Base-by-base conservation (phyloP, 2,797 vertebrate species). In the Syngnathus rostellatus region DNA sequence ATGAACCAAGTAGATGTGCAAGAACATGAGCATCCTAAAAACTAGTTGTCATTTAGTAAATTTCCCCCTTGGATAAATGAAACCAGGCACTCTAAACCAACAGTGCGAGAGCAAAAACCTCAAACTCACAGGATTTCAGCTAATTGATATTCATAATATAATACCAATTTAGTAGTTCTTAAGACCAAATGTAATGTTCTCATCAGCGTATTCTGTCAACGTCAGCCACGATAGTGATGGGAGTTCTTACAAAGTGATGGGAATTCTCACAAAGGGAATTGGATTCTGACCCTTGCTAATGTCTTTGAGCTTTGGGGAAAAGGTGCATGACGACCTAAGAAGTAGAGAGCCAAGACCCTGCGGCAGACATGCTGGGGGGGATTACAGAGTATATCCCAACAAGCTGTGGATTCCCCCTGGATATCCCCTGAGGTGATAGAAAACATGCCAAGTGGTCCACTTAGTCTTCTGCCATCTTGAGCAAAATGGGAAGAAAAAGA, bases 361-460 rank as follows among this genome's bases (percentile, higher is more conserved):
- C 19, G 65, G 72, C 66, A 64, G 57, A 70, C 68, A 63, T 63
- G 59, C 76, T 74, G 66, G 51, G 66, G 55, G 61, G 70, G 73
- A 80, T 81, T 68, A 74, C 68, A 67, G 51, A 8, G 6, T 66
- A 43, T 54, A 69, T 68, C 64, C 71, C 64, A 63, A 53, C 61
- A 2, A 64, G 60, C 57, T 55, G 50, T 2, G 12, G 57, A 62
- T 64, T 72, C 70, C 63, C 67, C 39, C 39, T 17, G 64, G 74
- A 65, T 68, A 41, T 37, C 59, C 54, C 2, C 16, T 19, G 43
- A 72, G 25, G 46, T 71, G 66, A 67, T 5, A 39, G 39, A 63
- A 37, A 59, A 73, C 0, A 17, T 62, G 11, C 60, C 60, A 43
- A 25, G 60, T 59, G 23, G 61, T 75, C 37, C 6, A 14, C 40